These are phyloP conservation scores for Montipora cactus DNA, from an alignment of 64 coral and sea anemone species.

Conservation along the genomic window DNA sequence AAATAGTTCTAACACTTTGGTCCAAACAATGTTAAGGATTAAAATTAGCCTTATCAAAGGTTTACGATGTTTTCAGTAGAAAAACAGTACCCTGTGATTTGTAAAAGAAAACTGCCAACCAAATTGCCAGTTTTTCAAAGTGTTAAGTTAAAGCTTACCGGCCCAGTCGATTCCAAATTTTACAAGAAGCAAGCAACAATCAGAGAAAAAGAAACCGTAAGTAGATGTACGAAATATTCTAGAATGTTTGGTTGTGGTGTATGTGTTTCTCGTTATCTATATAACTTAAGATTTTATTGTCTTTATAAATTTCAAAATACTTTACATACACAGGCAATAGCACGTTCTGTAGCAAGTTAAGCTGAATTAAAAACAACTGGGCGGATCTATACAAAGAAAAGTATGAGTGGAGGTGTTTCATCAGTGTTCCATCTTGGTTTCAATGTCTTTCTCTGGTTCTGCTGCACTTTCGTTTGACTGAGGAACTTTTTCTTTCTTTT, in stretches of 20 bases:
- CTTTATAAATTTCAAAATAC: conserved; percentile 6
- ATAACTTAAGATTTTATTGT: conserved; percentile 54
- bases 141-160: too few species aligned
- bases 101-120: too few species aligned
- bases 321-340: conserved; percentile 17
- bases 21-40: too few species aligned
- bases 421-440: conserved; percentile 54
- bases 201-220: neutral
- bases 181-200: neutral
- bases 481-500: conserved; percentile 35
- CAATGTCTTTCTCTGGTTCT: conserved; percentile 4
- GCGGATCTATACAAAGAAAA: conserved; percentile 24
- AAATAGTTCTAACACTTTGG: too few species aligned
- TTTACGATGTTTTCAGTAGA: too few species aligned
- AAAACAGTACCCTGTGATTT: too few species aligned
- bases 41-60: too few species aligned
- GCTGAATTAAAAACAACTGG: neutral
- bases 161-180: neutral
- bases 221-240: too few species aligned
- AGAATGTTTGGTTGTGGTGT: too few species aligned
- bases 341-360: neutral
- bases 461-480: neutral
- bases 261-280: neutral
- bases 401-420: neutral
- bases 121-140: too few species aligned